Evolutionary conservation across 2,797 vertebrate genomes (phyloP), one percentile per base, ranked within the genome.

Genomic region (Phaenicophaeus curvirostris): DNA sequence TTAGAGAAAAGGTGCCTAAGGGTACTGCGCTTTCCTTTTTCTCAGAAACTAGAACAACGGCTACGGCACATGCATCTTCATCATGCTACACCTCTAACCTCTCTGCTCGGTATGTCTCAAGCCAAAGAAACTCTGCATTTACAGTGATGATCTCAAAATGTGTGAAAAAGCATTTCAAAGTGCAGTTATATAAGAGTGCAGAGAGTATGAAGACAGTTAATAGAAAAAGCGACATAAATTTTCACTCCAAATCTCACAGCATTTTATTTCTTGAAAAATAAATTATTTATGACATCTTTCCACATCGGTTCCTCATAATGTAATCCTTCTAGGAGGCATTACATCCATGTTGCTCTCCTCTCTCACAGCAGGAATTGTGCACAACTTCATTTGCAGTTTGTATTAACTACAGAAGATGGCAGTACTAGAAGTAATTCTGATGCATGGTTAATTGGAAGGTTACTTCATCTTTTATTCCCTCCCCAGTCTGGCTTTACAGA

Each of bases 361-460:
- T 87, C 82, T 79, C 77, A 54, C 69, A 76, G 66, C 86, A 76
- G 62, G 91, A 89, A 62, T 54, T 48, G 19, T 67, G 31, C 13
- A 10, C n/a, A 82, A 72, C 23, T 88, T 92, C 35, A 58, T 66
- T 62, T 94, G 94, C 53, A 94, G 74, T 96, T 89, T 94, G 31
- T 91, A 57, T 67, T 90, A 93, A 90, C 78, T 92, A 77, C 96
- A 96, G 95, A 88, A 97, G 96, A 95, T 95, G 95, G 96, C 95
- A 96, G 90, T 95, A 86, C 86, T 92, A 89, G 85, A 97, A 97
- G 89, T 80, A 75, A 93, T 94, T 95, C 58, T 7, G 39, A 92
- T 67, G 61, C 58, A 57, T 27, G 19, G 53, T 59, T 3, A 7
- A 50, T 46, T 89, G 76, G 59, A 94, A 92, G 55, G 85, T 85